Evolutionary conservation across 2,888 invertebrate genomes (phyloP).

Genomic region (Leptarthrus brevirostris): DNA sequence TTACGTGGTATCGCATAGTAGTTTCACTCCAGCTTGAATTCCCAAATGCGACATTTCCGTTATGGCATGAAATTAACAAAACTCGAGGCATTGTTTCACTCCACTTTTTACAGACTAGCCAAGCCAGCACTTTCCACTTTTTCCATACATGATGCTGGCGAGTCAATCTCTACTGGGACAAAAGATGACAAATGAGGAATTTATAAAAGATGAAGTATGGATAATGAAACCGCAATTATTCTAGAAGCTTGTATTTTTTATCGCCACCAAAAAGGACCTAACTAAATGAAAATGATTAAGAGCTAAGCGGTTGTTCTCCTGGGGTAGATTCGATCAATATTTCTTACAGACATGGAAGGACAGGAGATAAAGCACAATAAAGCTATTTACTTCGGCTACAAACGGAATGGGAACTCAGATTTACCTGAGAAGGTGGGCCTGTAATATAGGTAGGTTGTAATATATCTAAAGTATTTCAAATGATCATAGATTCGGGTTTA

Average conservation of each 20-base stretch:
- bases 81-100: constrained; percentile 23
- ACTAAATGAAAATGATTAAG: constrained; percentile 23
- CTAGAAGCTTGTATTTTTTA: not conserved
- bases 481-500: too few species aligned
- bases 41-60: constrained; percentile 41
- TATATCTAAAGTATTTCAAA: too few species aligned
- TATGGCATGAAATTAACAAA: constrained; percentile 17
- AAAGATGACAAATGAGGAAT: constrained; percentile 30
- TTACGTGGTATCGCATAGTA: not conserved
- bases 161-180: constrained; percentile 14
- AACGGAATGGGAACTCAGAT: too few species aligned
- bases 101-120: not conserved
- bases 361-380: too few species aligned
- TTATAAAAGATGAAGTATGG: constrained; percentile 34
- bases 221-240: constrained; percentile 22
- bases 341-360: too few species aligned
- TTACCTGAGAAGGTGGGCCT: too few species aligned
- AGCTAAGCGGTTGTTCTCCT: not conserved
- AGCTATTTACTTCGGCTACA: too few species aligned
- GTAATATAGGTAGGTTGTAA: too few species aligned
- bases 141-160: not conserved
- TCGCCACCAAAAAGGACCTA: not conserved
- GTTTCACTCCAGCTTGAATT: constrained; percentile 11
- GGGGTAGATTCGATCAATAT: too few species aligned
- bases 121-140: not conserved